Conservation (phyloP, 30 jellyfish, hydroid and myxozoan genomes). For the Aurelia aurita region DNA sequence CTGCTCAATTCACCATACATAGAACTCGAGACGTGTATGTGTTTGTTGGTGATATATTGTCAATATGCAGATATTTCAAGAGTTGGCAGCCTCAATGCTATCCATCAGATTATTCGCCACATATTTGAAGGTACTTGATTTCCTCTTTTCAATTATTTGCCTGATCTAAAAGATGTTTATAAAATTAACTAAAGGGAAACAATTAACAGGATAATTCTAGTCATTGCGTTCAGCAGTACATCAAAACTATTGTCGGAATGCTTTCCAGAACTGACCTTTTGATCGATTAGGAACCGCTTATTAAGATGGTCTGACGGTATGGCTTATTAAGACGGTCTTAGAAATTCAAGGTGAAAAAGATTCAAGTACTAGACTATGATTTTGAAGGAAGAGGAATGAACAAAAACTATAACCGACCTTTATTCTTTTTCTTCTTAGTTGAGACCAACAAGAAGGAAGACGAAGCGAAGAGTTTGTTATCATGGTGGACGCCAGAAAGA, state of each 20-base stretch:
- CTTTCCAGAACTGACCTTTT: too few relatives aligned
- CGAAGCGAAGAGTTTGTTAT: conserved; percentile 8
- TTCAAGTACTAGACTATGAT: too few relatives aligned
- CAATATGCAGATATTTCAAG: background rate
- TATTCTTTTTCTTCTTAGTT: background rate
- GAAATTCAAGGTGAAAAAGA: too few relatives aligned
- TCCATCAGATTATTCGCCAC: conserved; percentile 4
- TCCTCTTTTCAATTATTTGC: background rate
- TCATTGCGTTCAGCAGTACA: too few relatives aligned
- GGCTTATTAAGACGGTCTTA: too few relatives aligned
- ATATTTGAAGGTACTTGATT: conserved; percentile 16
- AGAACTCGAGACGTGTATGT: background rate
- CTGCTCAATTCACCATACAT: conserved; percentile 9
- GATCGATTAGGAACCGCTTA: too few relatives aligned
- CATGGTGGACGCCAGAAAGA: conserved; percentile 86
- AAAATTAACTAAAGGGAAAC: background rate
- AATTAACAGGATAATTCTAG: background rate
- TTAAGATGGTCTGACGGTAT: too few relatives aligned
- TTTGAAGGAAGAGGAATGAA: too few relatives aligned
- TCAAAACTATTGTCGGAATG: too few relatives aligned
- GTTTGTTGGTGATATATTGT: conserved; percentile 20
- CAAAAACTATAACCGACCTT: too few relatives aligned
- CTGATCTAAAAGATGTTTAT: background rate
- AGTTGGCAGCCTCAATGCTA: background rate
- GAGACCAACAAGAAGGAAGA: conserved; percentile 51